phyloP scores from a whole-genome alignment of 2,888 invertebrate genomes.

The Monochamus alternatus region DNA sequence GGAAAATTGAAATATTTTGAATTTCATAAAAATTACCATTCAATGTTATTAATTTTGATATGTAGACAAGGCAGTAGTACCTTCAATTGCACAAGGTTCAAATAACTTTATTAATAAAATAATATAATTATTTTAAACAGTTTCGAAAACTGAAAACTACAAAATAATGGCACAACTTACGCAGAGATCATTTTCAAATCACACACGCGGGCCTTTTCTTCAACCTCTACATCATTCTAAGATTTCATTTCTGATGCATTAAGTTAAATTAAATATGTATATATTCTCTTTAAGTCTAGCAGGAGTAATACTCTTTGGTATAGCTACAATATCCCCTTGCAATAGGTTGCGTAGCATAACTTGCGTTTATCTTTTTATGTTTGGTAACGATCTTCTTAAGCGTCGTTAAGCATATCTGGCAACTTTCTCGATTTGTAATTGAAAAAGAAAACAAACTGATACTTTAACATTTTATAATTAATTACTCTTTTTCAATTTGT shows the following conservation, averaged over 20 bases:
- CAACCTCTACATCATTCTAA: slow-evolving; percentile 77
- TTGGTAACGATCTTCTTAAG: slow-evolving; percentile 74
- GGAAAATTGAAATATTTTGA: no score
- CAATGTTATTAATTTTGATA: no score
- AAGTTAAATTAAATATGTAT: slow-evolving; percentile 80
- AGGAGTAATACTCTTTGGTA: slow-evolving; percentile 87
- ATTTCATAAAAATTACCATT: no score
- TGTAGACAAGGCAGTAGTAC: no score
- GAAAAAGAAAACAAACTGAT: no score
- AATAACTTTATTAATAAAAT: no score
- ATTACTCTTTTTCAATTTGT: slow-evolving; percentile 25
- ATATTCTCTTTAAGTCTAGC: slow-evolving; percentile 83
- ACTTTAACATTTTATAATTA: background rate
- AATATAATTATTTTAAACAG: no score
- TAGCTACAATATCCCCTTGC: slow-evolving; percentile 80
- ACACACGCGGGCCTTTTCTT: slow-evolving; percentile 78
- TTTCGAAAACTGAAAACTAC: no score
- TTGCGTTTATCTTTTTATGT: slow-evolving; percentile 81
- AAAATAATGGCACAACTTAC: slow-evolving; percentile 39
- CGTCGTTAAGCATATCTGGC: slow-evolving; percentile 78
- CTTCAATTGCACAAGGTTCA: no score
- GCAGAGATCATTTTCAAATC: slow-evolving; percentile 72
- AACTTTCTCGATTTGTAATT: slow-evolving; percentile 71
- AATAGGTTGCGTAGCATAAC: slow-evolving; percentile 79
- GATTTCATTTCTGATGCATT: slow-evolving; percentile 75